Percentiles rank a stretch among this genome's conserved stretches.
phyloP scores from a whole-genome alignment of 2,797 vertebrate species.

The Choloepus didactylus region DNA sequence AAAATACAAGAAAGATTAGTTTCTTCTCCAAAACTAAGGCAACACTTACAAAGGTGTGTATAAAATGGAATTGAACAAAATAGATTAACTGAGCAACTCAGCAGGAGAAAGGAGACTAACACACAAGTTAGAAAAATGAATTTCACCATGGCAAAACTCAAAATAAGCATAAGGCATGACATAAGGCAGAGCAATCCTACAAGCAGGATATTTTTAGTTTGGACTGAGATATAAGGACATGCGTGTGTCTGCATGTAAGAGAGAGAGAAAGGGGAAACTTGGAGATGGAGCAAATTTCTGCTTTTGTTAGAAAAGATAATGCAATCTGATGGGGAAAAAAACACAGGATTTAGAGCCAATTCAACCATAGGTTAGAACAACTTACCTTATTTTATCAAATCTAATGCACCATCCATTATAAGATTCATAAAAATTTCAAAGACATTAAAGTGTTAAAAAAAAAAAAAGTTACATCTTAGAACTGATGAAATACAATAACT shows the following conservation, averaged over 20 bases:
- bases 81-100: neutral
- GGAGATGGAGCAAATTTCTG: neutral
- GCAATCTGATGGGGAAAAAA: neutral
- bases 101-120: conserved; percentile 39
- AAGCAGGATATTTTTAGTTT: conserved; percentile 43
- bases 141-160: conserved; percentile 38
- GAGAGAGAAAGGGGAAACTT: neutral
- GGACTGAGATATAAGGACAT: conserved; percentile 21
- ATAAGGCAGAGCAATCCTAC: conserved; percentile 30
- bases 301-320: conserved; percentile 29
- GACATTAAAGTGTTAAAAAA: neutral
- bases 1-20: conserved; percentile 2
- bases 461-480: neutral
- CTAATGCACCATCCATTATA: neutral
- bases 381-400: conserved; percentile 2
- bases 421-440: conserved; percentile 31
- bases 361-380: neutral
- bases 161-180: conserved; percentile 29
- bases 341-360: neutral
- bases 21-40: neutral
- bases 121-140: neutral
- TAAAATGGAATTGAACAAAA: conserved; percentile 3
- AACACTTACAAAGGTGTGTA: neutral
- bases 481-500: neutral
- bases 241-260: neutral